Conservation (phyloP, 30 jellyfish, hydroid and myxozoan species). For the Hydra vulgaris region DNA sequence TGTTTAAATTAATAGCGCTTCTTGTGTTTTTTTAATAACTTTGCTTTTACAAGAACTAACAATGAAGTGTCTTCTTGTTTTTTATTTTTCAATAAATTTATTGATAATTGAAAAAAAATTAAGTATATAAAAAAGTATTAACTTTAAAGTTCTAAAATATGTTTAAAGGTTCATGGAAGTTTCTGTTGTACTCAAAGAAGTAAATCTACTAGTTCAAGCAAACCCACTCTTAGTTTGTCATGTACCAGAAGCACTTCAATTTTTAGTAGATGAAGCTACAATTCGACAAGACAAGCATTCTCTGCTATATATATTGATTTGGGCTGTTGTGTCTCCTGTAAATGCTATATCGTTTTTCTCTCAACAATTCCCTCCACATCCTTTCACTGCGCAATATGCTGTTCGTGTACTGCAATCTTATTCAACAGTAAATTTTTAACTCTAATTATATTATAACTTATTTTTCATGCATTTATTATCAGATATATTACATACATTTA, state of each 20-base stretch:
- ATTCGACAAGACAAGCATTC: constrained; percentile 41
- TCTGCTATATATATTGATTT: constrained; percentile 55
- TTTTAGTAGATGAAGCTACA: constrained; percentile 53
- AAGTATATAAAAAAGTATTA: too few species aligned
- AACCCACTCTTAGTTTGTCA: constrained; percentile 67
- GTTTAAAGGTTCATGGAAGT: constrained; percentile 85
- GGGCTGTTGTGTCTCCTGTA: constrained; percentile 93
- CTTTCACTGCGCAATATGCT: constrained; percentile 93
- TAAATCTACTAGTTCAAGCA: constrained; percentile 63
- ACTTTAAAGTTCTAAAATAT: too few species aligned
- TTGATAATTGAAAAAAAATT: neutral
- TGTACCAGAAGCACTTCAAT: constrained; percentile 83
- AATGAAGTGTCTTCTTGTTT: too few species aligned
- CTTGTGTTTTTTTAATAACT: too few species aligned
- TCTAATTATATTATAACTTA: neutral
- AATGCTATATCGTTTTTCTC: constrained; percentile 92
- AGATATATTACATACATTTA: neutral
- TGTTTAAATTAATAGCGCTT: too few species aligned
- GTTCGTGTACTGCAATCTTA: constrained; percentile 79
- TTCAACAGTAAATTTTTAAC: constrained; percentile 55
- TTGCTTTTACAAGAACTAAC: too few species aligned
- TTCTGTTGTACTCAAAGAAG: constrained; percentile 42
- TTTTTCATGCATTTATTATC: neutral
- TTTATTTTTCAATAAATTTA: too few species aligned
- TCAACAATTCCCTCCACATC: constrained; percentile 75